Conservation (phyloP, 2,797 vertebrate species). For the Mallotus villosus region DNA sequence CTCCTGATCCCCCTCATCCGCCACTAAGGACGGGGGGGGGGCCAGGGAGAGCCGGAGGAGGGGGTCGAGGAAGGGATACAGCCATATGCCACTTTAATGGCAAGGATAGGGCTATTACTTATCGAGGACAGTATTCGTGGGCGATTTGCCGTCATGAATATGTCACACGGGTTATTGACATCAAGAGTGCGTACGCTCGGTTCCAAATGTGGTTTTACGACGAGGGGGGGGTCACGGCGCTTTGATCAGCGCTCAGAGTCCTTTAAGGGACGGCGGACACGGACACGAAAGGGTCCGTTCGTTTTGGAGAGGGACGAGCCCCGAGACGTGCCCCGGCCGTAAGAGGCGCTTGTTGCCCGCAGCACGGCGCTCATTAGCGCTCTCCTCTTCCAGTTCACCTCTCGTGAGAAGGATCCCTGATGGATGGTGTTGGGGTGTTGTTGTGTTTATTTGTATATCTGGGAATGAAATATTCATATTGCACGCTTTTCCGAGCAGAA, state of each 20-base stretch:
- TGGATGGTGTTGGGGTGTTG: conserved; percentile 56
- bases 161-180: conserved; percentile 53
- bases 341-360: conserved; percentile 52
- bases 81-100: conserved; percentile 66
- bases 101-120: conserved; percentile 60
- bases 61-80: conserved; percentile 47
- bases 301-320: conserved; percentile 23
- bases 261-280: neutral
- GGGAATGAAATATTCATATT: conserved; percentile 82
- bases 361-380: conserved; percentile 70
- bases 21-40: conserved; percentile 65
- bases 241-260: neutral
- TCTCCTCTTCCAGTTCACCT: conserved; percentile 70
- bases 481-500: conserved; percentile 77
- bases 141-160: conserved; percentile 57
- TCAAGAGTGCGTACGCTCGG: conserved; percentile 37
- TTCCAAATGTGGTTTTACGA: neutral
- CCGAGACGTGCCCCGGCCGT: conserved; percentile 42
- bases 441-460: conserved; percentile 80
- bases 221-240: neutral
- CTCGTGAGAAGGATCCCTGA: conserved; percentile 60
- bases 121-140: conserved; percentile 54
- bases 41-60: conserved; percentile 44
- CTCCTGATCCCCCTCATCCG: conserved; percentile 72
- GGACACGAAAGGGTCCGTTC: neutral